Evolutionary conservation across 1,140 invertebrate species (phyloP).

Genomic region (Drosophila navojoa): DNA sequence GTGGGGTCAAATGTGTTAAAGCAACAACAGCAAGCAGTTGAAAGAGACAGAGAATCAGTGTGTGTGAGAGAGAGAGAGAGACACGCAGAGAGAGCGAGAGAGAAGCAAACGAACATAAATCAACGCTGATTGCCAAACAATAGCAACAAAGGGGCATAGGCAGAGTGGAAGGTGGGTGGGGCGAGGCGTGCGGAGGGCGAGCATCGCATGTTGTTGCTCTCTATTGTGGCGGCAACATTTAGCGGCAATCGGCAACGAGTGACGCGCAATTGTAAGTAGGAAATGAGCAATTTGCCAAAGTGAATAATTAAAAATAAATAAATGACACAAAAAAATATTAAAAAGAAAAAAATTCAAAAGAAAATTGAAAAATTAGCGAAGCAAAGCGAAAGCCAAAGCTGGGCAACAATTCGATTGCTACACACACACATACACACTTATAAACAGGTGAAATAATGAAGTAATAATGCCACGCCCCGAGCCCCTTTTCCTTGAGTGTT

Average conservation of each 20-base stretch:
- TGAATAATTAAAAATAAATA: constrained; percentile 82
- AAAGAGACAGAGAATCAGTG: not conserved
- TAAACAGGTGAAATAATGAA: constrained; percentile 26
- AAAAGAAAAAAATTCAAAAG: constrained; percentile 27
- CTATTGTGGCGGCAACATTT: constrained; percentile 1
- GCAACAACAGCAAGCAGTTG: constrained; percentile 1
- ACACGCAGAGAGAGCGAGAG: constrained; percentile 1
- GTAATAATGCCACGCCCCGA: constrained; percentile 21
- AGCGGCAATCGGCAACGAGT: constrained; percentile 1
- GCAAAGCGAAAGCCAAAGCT: constrained; percentile 32
- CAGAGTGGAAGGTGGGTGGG: not conserved
- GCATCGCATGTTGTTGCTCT: constrained; percentile 1
- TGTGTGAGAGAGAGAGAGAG: too few species aligned
- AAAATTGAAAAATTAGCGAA: constrained; percentile 31
- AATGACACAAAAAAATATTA: constrained; percentile 37
- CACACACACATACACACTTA: constrained; percentile 13
- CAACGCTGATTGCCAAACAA: constrained; percentile 79
- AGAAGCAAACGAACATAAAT: constrained; percentile 59
- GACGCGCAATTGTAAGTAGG: constrained; percentile 51
- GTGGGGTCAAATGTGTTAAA: constrained; percentile 10
- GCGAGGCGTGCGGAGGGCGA: not conserved
- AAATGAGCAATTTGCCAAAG: constrained; percentile 78
- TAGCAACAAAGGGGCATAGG: constrained; percentile 32
- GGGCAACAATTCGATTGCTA: constrained; percentile 28
- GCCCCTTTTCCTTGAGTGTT: constrained; percentile 28